These are phyloP conservation scores for Kryptolebias ocellatus DNA, from an alignment of 2,797 vertebrate genomes.

Conservation along the genomic window DNA sequence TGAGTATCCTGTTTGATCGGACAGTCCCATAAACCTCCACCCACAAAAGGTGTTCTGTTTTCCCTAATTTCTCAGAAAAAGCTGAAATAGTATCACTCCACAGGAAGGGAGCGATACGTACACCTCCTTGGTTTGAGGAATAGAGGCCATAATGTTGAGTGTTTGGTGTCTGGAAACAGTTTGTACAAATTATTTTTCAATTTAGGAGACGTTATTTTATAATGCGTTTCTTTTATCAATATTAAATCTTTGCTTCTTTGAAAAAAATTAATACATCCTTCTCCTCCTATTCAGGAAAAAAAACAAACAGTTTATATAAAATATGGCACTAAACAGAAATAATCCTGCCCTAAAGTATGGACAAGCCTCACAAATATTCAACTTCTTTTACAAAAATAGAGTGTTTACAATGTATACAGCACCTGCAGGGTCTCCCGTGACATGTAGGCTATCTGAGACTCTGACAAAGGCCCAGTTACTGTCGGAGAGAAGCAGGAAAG, in stretches of 20 bases:
- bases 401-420: background rate
- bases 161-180: background rate
- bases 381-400: background rate
- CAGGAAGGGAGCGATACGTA: too few relatives aligned
- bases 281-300: too few relatives aligned
- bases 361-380: too few relatives aligned
- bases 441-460: slow-evolving; percentile 98
- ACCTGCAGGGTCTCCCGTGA: slow-evolving; percentile 98
- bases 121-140: too few relatives aligned
- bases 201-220: background rate
- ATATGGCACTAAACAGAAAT: background rate
- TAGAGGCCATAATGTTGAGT: too few relatives aligned
- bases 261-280: too few relatives aligned
- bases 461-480: slow-evolving; percentile 96
- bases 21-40: background rate
- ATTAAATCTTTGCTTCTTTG: too few relatives aligned
- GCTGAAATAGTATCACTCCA: too few relatives aligned
- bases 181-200: background rate
- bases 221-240: background rate
- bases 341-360: background rate
- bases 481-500: slow-evolving; percentile 26
- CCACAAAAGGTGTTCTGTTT: background rate
- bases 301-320: too few relatives aligned
- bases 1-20: background rate
- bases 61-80: background rate